Conservation (phyloP, 2,797 vertebrate genomes). For the Etheostoma nigrum region DNA sequence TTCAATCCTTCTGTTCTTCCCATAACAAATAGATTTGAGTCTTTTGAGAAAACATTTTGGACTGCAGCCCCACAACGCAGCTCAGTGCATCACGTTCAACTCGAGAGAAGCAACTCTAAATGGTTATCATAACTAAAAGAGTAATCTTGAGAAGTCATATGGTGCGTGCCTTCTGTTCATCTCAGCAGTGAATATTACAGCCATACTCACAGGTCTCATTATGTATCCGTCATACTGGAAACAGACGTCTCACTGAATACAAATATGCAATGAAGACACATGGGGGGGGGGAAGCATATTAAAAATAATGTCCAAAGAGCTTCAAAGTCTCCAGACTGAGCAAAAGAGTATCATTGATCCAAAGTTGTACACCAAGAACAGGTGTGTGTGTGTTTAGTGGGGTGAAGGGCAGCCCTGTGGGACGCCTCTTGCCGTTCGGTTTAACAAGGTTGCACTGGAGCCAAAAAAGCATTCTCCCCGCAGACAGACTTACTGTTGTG, state of each 20-base stretch:
- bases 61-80: no score
- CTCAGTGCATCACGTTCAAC: neutral
- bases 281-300: neutral
- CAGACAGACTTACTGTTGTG: neutral
- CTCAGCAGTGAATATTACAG: neutral
- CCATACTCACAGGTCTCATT: neutral
- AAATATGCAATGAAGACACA: neutral
- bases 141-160: slow-evolving; percentile 11
- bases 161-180: slow-evolving; percentile 9
- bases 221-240: slow-evolving; percentile 11
- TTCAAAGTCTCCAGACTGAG: slow-evolving; percentile 2
- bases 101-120: neutral
- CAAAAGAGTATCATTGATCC: slow-evolving; percentile 17
- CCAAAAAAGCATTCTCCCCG: slow-evolving; percentile 37
- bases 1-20: no score
- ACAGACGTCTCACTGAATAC: slow-evolving; percentile 8
- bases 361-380: neutral
- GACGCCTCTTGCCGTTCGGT: slow-evolving; percentile 33
- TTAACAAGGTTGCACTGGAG: slow-evolving; percentile 57
- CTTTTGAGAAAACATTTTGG: no score
- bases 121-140: neutral
- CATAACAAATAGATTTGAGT: no score
- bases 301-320: slow-evolving; percentile 13
- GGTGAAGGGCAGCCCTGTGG: slow-evolving; percentile 35
- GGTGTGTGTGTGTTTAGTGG: neutral